Evolutionary conservation across 2,797 vertebrate genomes (phyloP).

Genomic region (Pipistrellus pygmaeus): DNA sequence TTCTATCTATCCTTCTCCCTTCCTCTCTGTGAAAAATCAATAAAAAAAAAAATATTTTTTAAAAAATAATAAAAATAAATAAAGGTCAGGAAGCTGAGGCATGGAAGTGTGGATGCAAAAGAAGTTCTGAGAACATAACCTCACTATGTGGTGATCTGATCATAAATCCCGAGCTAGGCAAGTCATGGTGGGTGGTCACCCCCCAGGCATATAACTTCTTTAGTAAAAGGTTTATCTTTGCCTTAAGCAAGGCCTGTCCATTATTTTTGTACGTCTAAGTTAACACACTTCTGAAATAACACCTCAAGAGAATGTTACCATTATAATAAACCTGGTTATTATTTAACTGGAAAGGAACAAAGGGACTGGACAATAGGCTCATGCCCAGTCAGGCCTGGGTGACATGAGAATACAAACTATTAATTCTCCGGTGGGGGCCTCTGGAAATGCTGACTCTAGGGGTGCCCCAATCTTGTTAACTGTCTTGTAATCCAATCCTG

Average conservation of each 20-base stretch:
- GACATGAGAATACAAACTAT: neutral
- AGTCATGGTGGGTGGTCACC: neutral
- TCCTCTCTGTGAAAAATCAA: no score
- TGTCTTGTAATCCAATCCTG: neutral
- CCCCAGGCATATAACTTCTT: neutral
- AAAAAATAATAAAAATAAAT: no score
- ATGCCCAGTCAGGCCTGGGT: neutral
- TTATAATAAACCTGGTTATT: neutral
- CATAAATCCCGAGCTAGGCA: neutral
- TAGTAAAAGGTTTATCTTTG: neutral
- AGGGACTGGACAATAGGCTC: neutral
- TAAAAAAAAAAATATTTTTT: no score
- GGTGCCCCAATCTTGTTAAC: neutral
- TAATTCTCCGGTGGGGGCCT: neutral
- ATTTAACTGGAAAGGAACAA: neutral
- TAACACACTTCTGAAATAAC: neutral
- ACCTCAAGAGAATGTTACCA: neutral
- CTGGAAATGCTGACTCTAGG: neutral
- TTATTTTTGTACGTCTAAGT: neutral
- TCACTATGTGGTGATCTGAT: neutral
- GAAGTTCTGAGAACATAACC: neutral
- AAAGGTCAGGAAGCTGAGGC: slow-evolving; percentile 8
- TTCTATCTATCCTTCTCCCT: no score
- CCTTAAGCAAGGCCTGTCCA: neutral
- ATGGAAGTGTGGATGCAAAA: neutral